phyloP scores from a whole-genome alignment of 2,113 vertebrate species.

The Arvicanthis niloticus region DNA sequence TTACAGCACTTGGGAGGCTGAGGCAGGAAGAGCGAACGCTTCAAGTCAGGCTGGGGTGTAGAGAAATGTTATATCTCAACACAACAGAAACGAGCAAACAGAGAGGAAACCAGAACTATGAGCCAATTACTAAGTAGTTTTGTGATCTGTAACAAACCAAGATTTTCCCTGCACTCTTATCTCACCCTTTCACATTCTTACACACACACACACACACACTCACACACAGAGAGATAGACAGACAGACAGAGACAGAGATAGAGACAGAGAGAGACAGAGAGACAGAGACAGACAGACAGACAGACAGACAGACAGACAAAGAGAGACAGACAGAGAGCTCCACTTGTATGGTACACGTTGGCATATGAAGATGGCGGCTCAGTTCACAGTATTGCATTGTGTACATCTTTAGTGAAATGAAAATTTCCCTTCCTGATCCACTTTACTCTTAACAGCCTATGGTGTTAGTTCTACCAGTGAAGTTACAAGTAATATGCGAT shows the following conservation, averaged over 20 bases:
- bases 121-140: not conserved
- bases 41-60: not conserved
- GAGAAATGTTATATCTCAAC: too few species aligned
- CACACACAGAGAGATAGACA: not conserved
- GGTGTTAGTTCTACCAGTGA: not conserved
- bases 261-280: not conserved
- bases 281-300: not conserved
- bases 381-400: rapidly evolving
- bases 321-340: not conserved
- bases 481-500: not conserved
- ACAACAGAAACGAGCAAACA: not conserved
- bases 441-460: not conserved
- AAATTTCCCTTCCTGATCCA: not conserved
- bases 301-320: not conserved
- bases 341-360: rapidly evolving
- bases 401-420: not conserved
- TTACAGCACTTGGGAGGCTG: not conserved
- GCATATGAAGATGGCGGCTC: rapidly evolving
- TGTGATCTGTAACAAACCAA: not conserved
- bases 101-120: not conserved
- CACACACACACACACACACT: not conserved
- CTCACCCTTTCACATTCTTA: too few species aligned
- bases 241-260: not conserved
- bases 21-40: not conserved
- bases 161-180: not conserved